Conservation (phyloP, 2,797 vertebrate genomes). For the Cossypha niveicapilla region DNA sequence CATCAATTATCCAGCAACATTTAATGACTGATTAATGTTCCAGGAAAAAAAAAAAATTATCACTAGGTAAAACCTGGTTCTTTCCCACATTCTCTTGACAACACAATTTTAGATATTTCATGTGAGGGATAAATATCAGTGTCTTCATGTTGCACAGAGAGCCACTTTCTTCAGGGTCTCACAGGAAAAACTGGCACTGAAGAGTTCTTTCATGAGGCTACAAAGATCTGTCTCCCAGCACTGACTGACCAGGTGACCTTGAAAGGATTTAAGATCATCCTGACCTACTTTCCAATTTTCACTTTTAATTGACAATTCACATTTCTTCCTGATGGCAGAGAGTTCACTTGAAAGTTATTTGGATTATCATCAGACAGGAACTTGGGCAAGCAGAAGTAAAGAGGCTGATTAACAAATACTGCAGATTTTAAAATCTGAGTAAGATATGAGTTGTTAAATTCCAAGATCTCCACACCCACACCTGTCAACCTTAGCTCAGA, state of each 20-base stretch:
- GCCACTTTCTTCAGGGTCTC: neutral
- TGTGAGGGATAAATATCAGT: neutral
- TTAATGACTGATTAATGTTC: neutral
- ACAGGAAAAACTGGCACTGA: neutral
- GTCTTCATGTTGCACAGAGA: neutral
- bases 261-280: neutral
- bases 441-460: neutral
- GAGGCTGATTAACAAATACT: neutral
- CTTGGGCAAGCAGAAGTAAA: neutral
- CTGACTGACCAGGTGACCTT: neutral
- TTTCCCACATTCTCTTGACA: neutral
- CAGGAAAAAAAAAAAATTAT: neutral
- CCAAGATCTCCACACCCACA: neutral
- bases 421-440: neutral
- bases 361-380: neutral
- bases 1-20: neutral
- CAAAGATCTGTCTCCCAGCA: neutral
- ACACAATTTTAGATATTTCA: neutral
- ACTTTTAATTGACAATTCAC: neutral
- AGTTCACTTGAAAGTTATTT: neutral
- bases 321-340: neutral
- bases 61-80: neutral
- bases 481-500: neutral
- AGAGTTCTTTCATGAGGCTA: neutral
- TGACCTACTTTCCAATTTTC: neutral